Base-by-base conservation (phyloP, 2,888 invertebrate genomes). In the Odontothrips loti region DNA sequence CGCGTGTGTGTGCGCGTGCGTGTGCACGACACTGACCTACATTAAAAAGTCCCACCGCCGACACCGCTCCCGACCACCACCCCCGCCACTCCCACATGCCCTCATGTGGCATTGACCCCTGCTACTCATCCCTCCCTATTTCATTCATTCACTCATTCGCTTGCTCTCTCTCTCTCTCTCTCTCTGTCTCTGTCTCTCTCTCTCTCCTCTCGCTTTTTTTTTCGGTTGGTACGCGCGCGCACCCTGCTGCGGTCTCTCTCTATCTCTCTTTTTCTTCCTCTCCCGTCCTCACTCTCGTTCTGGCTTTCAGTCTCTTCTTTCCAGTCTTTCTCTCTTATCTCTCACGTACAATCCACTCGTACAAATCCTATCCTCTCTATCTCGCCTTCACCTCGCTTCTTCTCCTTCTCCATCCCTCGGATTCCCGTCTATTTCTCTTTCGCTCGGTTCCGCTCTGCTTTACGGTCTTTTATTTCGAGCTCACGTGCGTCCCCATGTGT, bases 31-130 rank as follows among this genome's bases (percentile, higher is more conserved):
- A 75, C 68, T 75, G 68, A 75, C 68, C 68, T 75, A 75, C 68
- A 75, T 75, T 27, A 75, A 75, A 75, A 75, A 75, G 68, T 75
- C 68, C 68, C 68, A 12, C 68, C 68, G 27, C 68, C 68, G 27
- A n/a, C n/a, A n/a, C n/a, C n/a, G n/a, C n/a, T n/a, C 34, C 34
- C 34, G 34, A 48, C 48, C 48, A 9, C 51, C 51, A 58, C 58
- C 58, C 58, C 15, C 58, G 17, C 58, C 58, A 58, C 58, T n/a
- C 34, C 34, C 34, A 43, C 20, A 17, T 58, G 58, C 20, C 58
- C 58, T 58, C 58, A 1, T 27, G 27, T 75, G 68, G 68, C 68
- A 75, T 75, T 75, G 68, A 75, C 68, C 68, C 68, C 12, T 27
- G 23, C 68, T 27, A 75, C 27, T 27, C 68, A 68, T 23, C 23